Evolutionary conservation across 2,113 vertebrate genomes (phyloP).

Genomic region (Mohoua ochrocephala): DNA sequence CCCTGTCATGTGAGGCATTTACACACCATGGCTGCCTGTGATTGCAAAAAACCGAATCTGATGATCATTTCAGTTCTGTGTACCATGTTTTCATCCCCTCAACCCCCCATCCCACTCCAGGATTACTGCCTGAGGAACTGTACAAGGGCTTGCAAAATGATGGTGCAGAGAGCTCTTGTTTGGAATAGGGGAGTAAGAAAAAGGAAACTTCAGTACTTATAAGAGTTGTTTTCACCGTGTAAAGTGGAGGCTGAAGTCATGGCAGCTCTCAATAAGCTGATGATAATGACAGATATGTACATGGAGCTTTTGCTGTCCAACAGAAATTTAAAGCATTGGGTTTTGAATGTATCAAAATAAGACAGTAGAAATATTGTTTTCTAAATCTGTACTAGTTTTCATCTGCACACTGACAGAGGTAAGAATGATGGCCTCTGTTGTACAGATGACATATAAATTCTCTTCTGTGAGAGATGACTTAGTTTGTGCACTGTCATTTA

Average conservation of each 20-base stretch:
- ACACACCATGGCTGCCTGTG: background rate
- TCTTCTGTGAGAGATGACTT: background rate
- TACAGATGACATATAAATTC: background rate
- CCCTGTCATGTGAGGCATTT: background rate
- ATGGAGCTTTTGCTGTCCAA: background rate
- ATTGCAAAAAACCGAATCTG: background rate
- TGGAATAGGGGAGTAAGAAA: background rate
- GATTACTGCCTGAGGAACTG: background rate
- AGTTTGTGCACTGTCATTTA: background rate
- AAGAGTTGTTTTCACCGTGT: background rate
- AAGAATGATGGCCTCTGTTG: background rate
- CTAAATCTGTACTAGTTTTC: background rate
- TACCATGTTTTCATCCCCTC: rapidly evolving
- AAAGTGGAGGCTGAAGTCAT: background rate
- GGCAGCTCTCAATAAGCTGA: background rate
- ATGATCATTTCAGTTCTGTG: background rate
- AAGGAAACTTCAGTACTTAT: background rate
- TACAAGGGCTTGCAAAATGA: background rate
- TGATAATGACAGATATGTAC: background rate
- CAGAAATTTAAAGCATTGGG: background rate
- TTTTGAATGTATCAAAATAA: background rate
- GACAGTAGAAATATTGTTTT: background rate
- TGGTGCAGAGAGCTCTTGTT: background rate
- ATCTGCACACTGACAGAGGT: background rate
- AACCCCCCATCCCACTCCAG: rapidly evolving